A percentile compares a stretch with the other conserved stretches of the same genome.
Conservation (phyloP, 2,888 invertebrate species). For the Hymenopus coronatus region DNA sequence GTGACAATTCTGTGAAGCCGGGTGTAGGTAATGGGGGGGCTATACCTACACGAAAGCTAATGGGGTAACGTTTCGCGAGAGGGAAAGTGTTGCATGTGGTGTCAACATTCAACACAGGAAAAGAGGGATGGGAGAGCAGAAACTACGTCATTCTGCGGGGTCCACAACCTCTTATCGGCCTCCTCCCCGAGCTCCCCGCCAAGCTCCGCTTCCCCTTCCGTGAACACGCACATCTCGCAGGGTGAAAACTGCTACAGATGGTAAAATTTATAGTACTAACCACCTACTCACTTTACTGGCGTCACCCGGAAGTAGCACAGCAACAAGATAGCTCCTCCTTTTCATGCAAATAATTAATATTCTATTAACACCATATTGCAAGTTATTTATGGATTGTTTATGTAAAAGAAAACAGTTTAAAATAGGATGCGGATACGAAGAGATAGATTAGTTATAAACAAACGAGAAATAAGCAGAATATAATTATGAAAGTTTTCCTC, state of each 20-base stretch:
- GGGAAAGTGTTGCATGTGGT: not conserved
- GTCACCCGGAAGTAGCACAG: not conserved
- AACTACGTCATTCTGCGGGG: not conserved
- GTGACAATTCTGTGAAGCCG: no score
- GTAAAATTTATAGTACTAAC: not conserved
- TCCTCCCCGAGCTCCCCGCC: not conserved
- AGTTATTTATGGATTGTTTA: no score
- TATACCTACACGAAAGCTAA: not conserved
- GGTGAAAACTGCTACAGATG: not conserved
- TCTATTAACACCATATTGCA: no score
- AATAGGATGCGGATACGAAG: no score
- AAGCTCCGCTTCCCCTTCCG: not conserved
- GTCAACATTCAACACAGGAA: not conserved
- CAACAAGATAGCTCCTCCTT: no score
- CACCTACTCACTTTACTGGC: not conserved
- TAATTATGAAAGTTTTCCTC: no score
- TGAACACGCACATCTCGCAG: not conserved
- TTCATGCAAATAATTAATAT: no score
- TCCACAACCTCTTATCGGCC: slow-evolving; percentile 10
- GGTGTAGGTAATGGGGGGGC: no score
- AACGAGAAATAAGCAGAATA: no score
- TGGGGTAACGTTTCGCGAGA: not conserved
- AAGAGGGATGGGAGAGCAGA: not conserved
- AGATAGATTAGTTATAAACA: no score
- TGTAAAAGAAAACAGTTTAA: no score